phyloP scores from a whole-genome alignment of 2,888 invertebrate genomes.

The Drosophila mettleri region DNA sequence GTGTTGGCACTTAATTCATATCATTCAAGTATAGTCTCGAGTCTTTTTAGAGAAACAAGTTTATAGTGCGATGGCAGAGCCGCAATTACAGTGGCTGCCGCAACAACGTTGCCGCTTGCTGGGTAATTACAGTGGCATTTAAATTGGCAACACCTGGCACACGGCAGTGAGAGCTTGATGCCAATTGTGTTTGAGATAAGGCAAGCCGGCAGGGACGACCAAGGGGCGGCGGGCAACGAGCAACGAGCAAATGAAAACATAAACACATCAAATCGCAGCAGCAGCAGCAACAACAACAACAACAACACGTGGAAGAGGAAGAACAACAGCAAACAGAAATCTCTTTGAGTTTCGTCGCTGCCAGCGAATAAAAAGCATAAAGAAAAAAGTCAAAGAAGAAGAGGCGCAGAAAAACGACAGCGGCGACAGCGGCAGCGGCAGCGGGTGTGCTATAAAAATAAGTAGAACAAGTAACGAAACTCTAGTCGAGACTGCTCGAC shows the following conservation, averaged over 20 bases:
- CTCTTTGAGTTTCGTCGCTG: conserved; percentile 57
- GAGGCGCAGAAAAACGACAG: conserved; percentile 9
- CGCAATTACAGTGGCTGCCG: conserved; percentile 44
- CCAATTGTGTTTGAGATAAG: conserved; percentile 17
- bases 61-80: conserved; percentile 36
- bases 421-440: background rate
- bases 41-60: conserved; percentile 60
- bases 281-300: conserved; percentile 44
- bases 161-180: conserved; percentile 28
- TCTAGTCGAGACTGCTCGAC: too few relatives aligned
- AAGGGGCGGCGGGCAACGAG: background rate
- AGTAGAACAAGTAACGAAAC: too few relatives aligned
- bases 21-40: conserved; percentile 16
- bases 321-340: conserved; percentile 61
- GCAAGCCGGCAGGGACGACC: too few relatives aligned
- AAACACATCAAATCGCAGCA: conserved; percentile 76
- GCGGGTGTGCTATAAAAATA: conserved; percentile 59
- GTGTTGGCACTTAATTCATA: conserved; percentile 14
- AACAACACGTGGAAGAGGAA: conserved; percentile 34
- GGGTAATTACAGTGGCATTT: conserved; percentile 67
- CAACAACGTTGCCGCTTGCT: conserved; percentile 34
- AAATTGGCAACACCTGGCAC: conserved; percentile 75
- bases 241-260: conserved; percentile 50
- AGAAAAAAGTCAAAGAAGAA: conserved; percentile 35
- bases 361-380: conserved; percentile 26